Evolutionary conservation across 1,140 invertebrate genomes (phyloP), one percentile per base, ranked within the genome.

Genomic region (Drosophila setifemur): DNA sequence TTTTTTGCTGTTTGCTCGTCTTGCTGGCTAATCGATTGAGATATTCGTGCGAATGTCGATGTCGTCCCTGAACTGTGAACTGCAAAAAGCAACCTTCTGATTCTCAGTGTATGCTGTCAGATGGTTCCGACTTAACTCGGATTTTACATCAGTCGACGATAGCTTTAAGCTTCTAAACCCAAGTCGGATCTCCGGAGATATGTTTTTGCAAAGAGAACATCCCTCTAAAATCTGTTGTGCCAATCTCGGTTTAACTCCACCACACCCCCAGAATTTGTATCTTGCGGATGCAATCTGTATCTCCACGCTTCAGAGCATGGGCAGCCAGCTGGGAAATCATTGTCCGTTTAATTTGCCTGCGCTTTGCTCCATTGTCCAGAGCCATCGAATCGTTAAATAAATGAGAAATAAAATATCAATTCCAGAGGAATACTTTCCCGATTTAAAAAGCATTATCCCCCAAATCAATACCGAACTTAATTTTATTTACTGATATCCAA

Each of bases 61-160:
- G 14, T 33, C 7, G 50, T 57, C 52, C 52, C 52, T 57, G 57
- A 61, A 42, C 57, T 57, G 35, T 25, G 50, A 55, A 25, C 37
- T 16, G 8, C 16, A 18, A 39, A n/a, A n/a, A n/a, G n/a, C n/a
- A n/a, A n/a, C n/a, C n/a, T n/a, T n/a, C n/a, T n/a, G 9, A 11
- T 9, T 45, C 3, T 19, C 8, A 43, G 23, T 12, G 23, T 42
- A 25, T 8, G 23, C 11, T 21, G 50, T n/a, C 8, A 29, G 29
- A 4, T 40, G 4, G 35, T 49, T 23, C 8, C 4, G 16, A 8
- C 19, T 37, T 37, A 23, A 49, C 12, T 23, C 37, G 11, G 8
- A 8, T 37, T n/a, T 49, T 16, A 16, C 11, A 28, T 25, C 25
- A 9, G 4, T n/a, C n/a, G n/a, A n/a, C n/a, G n/a, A n/a, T n/a